Percentiles rank a stretch among this genome's conserved stretches.
Evolutionary conservation across 2,113 vertebrate species (phyloP).

Genomic region (Mustela lutreola): DNA sequence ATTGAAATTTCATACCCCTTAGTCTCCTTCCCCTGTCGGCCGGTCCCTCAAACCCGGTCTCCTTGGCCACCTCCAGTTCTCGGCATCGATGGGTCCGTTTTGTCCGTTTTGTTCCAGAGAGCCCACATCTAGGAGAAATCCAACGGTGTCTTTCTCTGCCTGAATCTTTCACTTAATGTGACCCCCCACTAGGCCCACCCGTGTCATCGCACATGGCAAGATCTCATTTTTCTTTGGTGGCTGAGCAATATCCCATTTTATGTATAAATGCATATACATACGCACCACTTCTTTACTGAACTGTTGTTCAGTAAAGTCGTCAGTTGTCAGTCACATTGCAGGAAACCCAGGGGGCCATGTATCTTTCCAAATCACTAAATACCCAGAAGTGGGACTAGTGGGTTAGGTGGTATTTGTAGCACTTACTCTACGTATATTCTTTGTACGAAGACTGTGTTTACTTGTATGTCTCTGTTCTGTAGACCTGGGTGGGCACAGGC

Average conservation of each 20-base stretch:
- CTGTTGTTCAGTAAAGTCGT: no score
- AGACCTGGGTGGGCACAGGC: accelerated
- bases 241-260: neutral
- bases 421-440: accelerated
- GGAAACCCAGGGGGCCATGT: neutral
- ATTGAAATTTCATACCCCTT: neutral
- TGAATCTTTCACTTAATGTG: neutral
- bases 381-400: neutral
- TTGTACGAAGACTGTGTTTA: accelerated
- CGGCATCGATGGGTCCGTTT: neutral
- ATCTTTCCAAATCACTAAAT: neutral
- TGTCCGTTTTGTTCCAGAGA: neutral
- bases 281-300: neutral
- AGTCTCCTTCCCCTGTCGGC: neutral
- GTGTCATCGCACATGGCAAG: neutral
- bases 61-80: neutral
- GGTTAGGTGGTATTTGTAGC: neutral
- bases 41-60: neutral
- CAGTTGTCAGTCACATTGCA: neutral
- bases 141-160: neutral
- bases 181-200: neutral
- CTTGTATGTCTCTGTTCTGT: accelerated
- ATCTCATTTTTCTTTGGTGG: neutral
- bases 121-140: neutral
- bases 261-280: neutral